Evolutionary conservation across 2,113 vertebrate genomes (phyloP).

Genomic region (Lonchura striata): DNA sequence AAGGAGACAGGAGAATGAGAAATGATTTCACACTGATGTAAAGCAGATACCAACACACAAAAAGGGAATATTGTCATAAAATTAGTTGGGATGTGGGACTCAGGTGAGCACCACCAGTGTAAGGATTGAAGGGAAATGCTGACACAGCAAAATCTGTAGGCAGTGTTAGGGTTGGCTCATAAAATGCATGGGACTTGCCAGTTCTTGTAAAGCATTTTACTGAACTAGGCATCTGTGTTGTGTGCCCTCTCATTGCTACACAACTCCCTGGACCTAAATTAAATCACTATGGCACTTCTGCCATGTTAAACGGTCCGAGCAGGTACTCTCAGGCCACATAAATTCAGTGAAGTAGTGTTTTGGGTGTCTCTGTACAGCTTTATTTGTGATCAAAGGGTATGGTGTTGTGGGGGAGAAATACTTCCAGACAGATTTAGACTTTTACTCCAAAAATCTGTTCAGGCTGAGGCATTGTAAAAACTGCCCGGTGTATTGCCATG

Average conservation of each 20-base stretch:
- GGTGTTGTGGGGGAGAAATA: slow-evolving; percentile 31
- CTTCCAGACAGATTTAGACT: slow-evolving; percentile 32
- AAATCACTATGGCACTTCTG: slow-evolving; percentile 38
- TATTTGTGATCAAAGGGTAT: slow-evolving; percentile 39
- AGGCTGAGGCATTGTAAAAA: slow-evolving; percentile 3
- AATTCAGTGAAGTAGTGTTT: slow-evolving; percentile 40
- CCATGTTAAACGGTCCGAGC: slow-evolving; percentile 21
- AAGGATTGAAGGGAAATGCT: neutral
- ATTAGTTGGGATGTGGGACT: neutral
- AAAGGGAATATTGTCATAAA: neutral
- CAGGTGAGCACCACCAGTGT: neutral
- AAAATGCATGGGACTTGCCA: neutral
- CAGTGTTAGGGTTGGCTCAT: neutral
- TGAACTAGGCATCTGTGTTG: neutral
- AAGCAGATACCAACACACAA: neutral
- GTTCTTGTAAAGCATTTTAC: neutral
- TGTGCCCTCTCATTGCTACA: neutral
- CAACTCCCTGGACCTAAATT: slow-evolving; percentile 26
- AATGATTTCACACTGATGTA: neutral
- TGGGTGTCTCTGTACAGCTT: slow-evolving; percentile 20
- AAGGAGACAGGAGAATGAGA: neutral
- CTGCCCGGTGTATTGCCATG: neutral
- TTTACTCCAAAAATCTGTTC: slow-evolving; percentile 36
- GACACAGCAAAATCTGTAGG: neutral
- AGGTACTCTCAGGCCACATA: slow-evolving; percentile 48